Evolutionary conservation across 2,888 invertebrate genomes (phyloP).

Genomic region (Drosophila monieri): DNA sequence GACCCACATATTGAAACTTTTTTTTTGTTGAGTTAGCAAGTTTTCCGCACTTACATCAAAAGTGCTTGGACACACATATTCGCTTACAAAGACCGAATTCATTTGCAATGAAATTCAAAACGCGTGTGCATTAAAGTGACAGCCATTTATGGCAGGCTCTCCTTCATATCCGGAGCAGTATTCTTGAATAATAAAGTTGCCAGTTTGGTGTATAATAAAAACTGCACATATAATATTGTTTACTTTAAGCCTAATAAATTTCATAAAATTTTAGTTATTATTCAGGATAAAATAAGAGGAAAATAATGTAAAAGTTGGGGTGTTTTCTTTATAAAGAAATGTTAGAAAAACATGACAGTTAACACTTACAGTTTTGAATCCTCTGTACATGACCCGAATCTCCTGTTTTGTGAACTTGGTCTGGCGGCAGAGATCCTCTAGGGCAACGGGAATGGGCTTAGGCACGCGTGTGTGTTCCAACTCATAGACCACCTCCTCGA

Average conservation of each 20-base stretch:
- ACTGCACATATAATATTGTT: not conserved
- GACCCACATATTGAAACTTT: slow-evolving; percentile 39
- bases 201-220: slow-evolving; percentile 4
- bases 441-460: slow-evolving; percentile 92
- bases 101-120: slow-evolving; percentile 69
- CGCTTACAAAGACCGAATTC: slow-evolving; percentile 23
- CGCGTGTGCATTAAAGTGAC: slow-evolving; percentile 60
- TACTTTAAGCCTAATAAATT: not conserved
- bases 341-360: not conserved
- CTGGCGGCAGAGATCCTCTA: slow-evolving; percentile 95
- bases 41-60: slow-evolving; percentile 27
- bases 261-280: slow-evolving; percentile 8
- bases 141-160: slow-evolving; percentile 31
- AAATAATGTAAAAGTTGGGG: not conserved
- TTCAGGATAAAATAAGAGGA: not conserved
- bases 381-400: slow-evolving; percentile 98
- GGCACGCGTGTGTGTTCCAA: slow-evolving; percentile 91
- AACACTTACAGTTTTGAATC: slow-evolving; percentile 89
- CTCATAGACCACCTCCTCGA: slow-evolving; percentile 94
- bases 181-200: slow-evolving; percentile 39
- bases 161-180: slow-evolving; percentile 16
- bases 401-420: slow-evolving; percentile 98
- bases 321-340: not conserved
- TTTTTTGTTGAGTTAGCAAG: slow-evolving; percentile 30
- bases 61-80: slow-evolving; percentile 30